These are phyloP conservation scores for Redunca redunca DNA, from an alignment of 2,113 vertebrate genomes.

Conservation along the genomic window DNA sequence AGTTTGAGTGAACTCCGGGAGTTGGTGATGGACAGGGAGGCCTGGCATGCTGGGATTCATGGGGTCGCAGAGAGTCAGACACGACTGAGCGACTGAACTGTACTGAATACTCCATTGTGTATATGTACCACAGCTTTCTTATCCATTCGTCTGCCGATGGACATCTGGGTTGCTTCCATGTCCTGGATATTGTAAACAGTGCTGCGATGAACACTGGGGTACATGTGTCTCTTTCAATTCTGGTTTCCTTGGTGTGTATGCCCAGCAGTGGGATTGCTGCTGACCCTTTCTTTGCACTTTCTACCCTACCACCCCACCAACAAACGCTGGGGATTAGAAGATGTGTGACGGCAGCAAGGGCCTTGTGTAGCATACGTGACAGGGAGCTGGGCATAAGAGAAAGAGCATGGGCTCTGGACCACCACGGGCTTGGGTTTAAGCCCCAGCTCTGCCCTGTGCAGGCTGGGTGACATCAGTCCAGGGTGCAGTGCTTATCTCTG, in stretches of 20 bases:
- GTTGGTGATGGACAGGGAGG: no score
- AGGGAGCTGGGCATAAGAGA: not conserved
- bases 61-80: no score
- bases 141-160: not conserved
- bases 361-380: not conserved
- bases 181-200: not conserved
- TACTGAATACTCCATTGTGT: not conserved
- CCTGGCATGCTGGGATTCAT: no score
- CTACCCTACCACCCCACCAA: not conserved
- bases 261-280: not conserved
- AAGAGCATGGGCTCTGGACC: not conserved
- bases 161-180: not conserved
- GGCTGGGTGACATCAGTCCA: not conserved
- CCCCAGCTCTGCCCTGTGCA: not conserved
- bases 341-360: not conserved
- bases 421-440: not conserved
- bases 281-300: not conserved
- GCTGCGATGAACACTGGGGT: not conserved
- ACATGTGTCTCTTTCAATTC: not conserved
- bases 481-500: rapidly evolving
- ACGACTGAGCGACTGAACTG: no score
- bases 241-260: not conserved
- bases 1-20: no score
- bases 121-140: not conserved
- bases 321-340: not conserved